Evolutionary conservation across 2,113 vertebrate genomes (phyloP).

Genomic region (Pseudois nayaur): DNA sequence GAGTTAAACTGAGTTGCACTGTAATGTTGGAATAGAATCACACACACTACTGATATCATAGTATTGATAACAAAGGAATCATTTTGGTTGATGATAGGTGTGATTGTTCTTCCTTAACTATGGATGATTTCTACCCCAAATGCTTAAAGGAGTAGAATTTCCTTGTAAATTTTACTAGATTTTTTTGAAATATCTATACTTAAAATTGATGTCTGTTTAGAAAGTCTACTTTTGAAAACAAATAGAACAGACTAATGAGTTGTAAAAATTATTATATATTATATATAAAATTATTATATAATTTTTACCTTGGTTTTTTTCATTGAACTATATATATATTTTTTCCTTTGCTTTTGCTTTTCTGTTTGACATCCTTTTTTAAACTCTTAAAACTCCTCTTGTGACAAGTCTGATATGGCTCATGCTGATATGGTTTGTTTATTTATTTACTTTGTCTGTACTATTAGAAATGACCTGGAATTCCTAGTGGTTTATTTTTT

Average conservation of each 20-base stretch:
- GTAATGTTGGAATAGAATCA: constrained; percentile 23
- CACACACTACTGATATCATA: neutral
- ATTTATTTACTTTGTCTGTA: constrained; percentile 1
- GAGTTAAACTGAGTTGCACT: neutral
- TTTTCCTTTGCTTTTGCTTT: neutral
- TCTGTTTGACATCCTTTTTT: neutral
- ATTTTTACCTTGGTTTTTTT: constrained; percentile 4
- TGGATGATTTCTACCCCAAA: constrained; percentile 1
- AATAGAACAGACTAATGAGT: neutral
- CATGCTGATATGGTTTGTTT: neutral
- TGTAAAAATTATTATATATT: neutral
- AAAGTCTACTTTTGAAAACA: constrained; percentile 36
- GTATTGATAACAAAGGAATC: neutral
- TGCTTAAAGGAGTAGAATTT: constrained; percentile 27
- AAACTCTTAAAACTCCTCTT: constrained; percentile 5
- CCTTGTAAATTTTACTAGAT: neutral
- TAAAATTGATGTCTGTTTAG: neutral
- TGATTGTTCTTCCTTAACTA: neutral
- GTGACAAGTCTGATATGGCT: neutral
- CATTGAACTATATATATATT: neutral
- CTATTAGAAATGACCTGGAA: neutral
- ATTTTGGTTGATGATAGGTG: neutral
- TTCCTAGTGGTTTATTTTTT: constrained; percentile 17
- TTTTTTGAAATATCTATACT: neutral
- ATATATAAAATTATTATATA: neutral